Conservation (phyloP, 2,888 invertebrate genomes). For the Stegana nigrithorax region DNA sequence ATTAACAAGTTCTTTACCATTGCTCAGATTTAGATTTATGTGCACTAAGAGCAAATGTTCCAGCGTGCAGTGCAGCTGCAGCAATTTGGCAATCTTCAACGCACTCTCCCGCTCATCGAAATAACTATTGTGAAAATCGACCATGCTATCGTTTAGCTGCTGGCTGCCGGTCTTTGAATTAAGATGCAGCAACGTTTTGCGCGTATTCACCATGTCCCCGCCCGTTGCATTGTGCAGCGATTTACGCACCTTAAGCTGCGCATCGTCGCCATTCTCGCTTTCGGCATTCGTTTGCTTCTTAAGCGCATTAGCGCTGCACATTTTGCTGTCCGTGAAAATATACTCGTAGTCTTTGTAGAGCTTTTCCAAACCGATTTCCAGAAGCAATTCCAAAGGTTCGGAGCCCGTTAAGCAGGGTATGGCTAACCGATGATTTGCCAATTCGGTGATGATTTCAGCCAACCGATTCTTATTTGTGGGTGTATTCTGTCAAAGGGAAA, state of each 20-base stretch:
- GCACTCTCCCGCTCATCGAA: slow-evolving; percentile 57
- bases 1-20: slow-evolving; percentile 41
- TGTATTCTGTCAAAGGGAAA: slow-evolving; percentile 55
- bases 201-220: slow-evolving; percentile 38
- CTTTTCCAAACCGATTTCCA: slow-evolving; percentile 69
- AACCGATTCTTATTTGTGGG: slow-evolving; percentile 67
- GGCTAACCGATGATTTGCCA: slow-evolving; percentile 66
- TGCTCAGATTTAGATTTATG: slow-evolving; percentile 62
- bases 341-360: slow-evolving; percentile 66
- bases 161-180: slow-evolving; percentile 34
- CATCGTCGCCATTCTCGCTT: slow-evolving; percentile 33
- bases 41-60: slow-evolving; percentile 67
- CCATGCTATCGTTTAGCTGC: slow-evolving; percentile 38
- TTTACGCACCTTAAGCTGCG: slow-evolving; percentile 60
- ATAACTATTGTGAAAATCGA: slow-evolving; percentile 64
- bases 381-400: slow-evolving; percentile 66
- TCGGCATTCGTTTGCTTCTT: slow-evolving; percentile 27
- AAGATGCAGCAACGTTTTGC: slow-evolving; percentile 62
- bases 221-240: slow-evolving; percentile 62
- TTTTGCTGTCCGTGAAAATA: slow-evolving; percentile 65
- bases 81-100: slow-evolving; percentile 54
- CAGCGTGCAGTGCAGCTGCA: slow-evolving; percentile 64
- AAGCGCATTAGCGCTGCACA: slow-evolving; percentile 59
- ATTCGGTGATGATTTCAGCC: slow-evolving; percentile 66
- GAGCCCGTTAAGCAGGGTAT: slow-evolving; percentile 66